A percentile compares a stretch with the other conserved stretches of the same genome.
These are phyloP conservation scores for Agrotis segetum DNA, from an alignment of 2,888 invertebrate genomes.

Conservation along the genomic window DNA sequence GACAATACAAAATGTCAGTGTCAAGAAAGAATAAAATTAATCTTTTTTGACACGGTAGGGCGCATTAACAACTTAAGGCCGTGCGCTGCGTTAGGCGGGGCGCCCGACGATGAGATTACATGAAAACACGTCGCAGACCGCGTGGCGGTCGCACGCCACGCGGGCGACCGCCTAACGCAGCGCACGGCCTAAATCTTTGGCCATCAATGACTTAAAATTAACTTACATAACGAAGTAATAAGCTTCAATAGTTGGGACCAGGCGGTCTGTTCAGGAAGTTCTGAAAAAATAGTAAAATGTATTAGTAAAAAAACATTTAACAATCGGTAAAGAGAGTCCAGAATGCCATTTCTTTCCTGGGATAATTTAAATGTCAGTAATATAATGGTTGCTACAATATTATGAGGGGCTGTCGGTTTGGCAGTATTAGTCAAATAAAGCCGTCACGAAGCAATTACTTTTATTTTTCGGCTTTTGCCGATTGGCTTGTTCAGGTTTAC, in stretches of 20 bases:
- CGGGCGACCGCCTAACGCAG: too few species aligned
- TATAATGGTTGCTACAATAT: too few species aligned
- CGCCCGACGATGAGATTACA: too few species aligned
- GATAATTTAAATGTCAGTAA: not conserved
- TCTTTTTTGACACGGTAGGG: not conserved
- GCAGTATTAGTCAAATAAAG: too few species aligned
- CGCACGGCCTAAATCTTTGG: too few species aligned
- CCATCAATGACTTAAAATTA: slow-evolving; percentile 34
- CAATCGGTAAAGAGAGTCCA: not conserved
- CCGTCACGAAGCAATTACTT: too few species aligned
- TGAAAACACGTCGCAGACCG: too few species aligned
- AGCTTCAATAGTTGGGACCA: slow-evolving; percentile 47
- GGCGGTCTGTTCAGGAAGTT: slow-evolving; percentile 33
- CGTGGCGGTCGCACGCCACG: too few species aligned
- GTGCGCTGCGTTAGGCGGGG: too few species aligned
- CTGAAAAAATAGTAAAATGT: slow-evolving; percentile 31
- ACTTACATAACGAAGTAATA: slow-evolving; percentile 38
- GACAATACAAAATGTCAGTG: not conserved
- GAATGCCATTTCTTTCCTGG: not conserved
- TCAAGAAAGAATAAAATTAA: not conserved
- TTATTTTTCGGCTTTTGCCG: too few species aligned
- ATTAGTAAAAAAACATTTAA: slow-evolving; percentile 20
- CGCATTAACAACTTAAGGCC: not conserved
- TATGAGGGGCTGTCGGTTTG: too few species aligned
- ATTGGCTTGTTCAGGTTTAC: too few species aligned